Conservation (phyloP, 1,140 invertebrate genomes). For the Aphis gossypii region DNA sequence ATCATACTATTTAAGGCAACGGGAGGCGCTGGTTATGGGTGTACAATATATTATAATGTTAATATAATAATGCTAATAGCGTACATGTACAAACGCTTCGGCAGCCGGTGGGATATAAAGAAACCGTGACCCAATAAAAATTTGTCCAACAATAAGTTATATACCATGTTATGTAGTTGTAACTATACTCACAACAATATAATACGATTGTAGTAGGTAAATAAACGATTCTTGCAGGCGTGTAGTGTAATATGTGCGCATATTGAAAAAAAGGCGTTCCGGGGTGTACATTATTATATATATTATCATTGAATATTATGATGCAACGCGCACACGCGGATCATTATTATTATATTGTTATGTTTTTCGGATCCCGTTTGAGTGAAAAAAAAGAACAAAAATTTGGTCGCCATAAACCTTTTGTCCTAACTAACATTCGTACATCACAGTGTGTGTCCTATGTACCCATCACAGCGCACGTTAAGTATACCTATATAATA, state of each 20-base stretch:
- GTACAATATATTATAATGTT: neutral
- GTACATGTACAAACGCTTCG: neutral
- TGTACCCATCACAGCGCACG: neutral
- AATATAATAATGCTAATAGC: neutral
- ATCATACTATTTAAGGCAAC: neutral
- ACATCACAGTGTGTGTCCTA: conserved; percentile 7
- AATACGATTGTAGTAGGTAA: neutral
- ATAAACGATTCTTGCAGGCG: conserved; percentile 34
- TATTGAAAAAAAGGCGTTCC: conserved; percentile 46
- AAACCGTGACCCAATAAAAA: conserved; percentile 25
- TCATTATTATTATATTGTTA: neutral
- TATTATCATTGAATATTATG: conserved; percentile 44
- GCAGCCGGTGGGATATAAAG: neutral
- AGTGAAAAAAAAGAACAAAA: neutral
- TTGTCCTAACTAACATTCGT: neutral
- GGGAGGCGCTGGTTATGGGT: neutral
- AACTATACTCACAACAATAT: neutral
- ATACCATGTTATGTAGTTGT: neutral
- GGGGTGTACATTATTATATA: neutral
- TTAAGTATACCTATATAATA: neutral
- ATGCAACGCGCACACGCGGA: conserved; percentile 10
- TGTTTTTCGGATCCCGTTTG: conserved; percentile 28
- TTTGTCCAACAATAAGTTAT: conserved; percentile 31
- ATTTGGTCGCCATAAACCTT: conserved; percentile 27
- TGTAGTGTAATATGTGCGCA: neutral